Percentiles rank a stretch among this genome's conserved stretches.
phyloP scores from a whole-genome alignment of 35 echinoderm and acorn worm genomes.

The Apostichopus parvimensis region DNA sequence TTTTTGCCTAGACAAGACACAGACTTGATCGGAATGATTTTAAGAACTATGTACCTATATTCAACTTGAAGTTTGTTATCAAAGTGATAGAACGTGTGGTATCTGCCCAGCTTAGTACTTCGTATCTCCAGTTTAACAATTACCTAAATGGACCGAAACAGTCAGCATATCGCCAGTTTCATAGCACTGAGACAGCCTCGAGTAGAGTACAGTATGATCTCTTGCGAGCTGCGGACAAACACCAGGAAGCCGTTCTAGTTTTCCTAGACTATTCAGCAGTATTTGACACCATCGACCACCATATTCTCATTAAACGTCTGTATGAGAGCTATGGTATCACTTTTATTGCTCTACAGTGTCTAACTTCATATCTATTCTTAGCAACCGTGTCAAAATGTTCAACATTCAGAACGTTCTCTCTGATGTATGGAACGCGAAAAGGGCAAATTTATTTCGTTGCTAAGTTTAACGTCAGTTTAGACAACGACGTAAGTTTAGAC shows the following conservation, averaged over 20 bases:
- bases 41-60: slow-evolving; percentile 46
- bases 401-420: slow-evolving; percentile 11
- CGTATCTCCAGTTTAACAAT: background rate
- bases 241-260: slow-evolving; percentile 51
- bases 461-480: too few species aligned
- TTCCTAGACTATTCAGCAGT: slow-evolving; percentile 62
- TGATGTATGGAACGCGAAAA: background rate
- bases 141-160: slow-evolving; percentile 4
- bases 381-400: slow-evolving; percentile 29
- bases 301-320: slow-evolving; percentile 50
- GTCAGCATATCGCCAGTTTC: slow-evolving; percentile 38
- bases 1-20: background rate
- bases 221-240: slow-evolving; percentile 42
- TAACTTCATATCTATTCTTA: slow-evolving; percentile 63
- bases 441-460: too few species aligned
- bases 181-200: slow-evolving; percentile 59
- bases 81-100: slow-evolving; percentile 35
- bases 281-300: slow-evolving; percentile 71
- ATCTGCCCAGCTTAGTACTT: background rate
- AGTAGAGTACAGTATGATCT: slow-evolving; percentile 55
- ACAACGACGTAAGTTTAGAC: too few species aligned
- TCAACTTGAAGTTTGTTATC: slow-evolving; percentile 1
- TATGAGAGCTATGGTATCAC: slow-evolving; percentile 53
- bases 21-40: slow-evolving; percentile 42
- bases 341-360: slow-evolving; percentile 57